phyloP scores from a whole-genome alignment of 1,140 invertebrate genomes.

The Trichogramma pretiosum region DNA sequence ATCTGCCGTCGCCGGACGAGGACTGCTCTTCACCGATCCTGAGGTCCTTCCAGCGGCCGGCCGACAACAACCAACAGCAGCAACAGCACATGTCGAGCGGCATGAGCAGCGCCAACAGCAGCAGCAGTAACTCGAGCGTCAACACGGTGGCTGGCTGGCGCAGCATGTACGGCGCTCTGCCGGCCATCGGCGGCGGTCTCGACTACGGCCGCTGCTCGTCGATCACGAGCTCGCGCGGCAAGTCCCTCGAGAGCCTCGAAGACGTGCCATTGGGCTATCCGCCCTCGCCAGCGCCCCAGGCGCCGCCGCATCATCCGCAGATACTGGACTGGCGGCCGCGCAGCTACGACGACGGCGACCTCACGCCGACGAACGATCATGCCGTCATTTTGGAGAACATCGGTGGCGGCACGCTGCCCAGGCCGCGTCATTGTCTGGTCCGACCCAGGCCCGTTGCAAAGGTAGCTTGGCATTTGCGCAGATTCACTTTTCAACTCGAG shows the following conservation, averaged over 20 bases:
- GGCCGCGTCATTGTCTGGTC: conserved; percentile 67
- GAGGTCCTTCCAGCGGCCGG: conserved; percentile 39
- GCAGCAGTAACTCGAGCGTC: not conserved
- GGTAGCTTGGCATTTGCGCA: conserved; percentile 42
- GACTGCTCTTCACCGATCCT: conserved; percentile 42
- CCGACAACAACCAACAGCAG: conserved; percentile 17
- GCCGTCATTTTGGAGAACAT: conserved; percentile 49
- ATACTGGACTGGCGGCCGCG: conserved; percentile 58
- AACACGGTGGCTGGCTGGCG: conserved; percentile 28
- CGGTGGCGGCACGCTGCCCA: conserved; percentile 74
- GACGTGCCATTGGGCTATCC: conserved; percentile 42
- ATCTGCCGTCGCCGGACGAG: conserved; percentile 42
- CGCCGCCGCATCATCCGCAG: conserved; percentile 27
- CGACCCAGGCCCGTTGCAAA: conserved; percentile 79
- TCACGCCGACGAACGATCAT: conserved; percentile 77
- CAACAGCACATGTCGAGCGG: conserved; percentile 18
- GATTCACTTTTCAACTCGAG: not conserved
- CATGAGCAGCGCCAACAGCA: conserved; percentile 23
- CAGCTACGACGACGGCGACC: conserved; percentile 81
- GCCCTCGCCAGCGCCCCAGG: conserved; percentile 36
- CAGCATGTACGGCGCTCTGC: conserved; percentile 41
- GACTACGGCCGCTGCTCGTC: conserved; percentile 28
- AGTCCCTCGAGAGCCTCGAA: conserved; percentile 76
- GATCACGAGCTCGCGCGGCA: conserved; percentile 49
- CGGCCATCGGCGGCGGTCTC: conserved; percentile 26